A percentile compares a stretch with the other conserved stretches of the same genome.
Conservation (phyloP, 2,888 invertebrate species). For the Diaphora mendica region DNA sequence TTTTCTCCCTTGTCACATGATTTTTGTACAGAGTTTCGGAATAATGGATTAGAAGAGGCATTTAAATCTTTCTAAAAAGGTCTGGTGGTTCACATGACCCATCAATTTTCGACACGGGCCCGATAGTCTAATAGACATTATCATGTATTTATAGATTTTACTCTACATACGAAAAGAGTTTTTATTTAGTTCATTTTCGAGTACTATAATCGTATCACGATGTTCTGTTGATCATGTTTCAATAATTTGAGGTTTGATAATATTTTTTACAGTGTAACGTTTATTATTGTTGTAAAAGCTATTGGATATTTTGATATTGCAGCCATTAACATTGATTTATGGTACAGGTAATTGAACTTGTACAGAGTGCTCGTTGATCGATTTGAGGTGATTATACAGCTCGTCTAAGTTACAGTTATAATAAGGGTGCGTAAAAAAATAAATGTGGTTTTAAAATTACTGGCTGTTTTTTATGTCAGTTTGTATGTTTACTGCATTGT, state of each 20-base stretch:
- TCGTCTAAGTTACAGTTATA: constrained; percentile 17
- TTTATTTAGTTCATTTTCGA: background rate
- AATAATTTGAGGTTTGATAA: background rate
- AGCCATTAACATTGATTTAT: constrained; percentile 4
- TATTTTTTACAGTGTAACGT: background rate
- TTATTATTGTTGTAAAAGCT: constrained; percentile 7
- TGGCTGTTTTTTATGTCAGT: background rate
- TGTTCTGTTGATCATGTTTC: background rate
- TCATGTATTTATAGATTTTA: background rate
- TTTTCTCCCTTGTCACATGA: no score
- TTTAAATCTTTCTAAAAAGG: no score
- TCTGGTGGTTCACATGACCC: no score
- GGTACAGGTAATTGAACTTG: constrained; percentile 4
- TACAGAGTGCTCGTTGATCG: constrained; percentile 6
- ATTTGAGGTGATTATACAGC: constrained; percentile 18
- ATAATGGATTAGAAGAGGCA: no score
- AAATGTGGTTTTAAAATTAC: constrained; percentile 2
- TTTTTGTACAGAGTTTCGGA: no score
- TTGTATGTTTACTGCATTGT: background rate
- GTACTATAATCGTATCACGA: background rate
- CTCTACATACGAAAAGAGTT: background rate
- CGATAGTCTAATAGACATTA: no score
- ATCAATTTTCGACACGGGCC: no score
- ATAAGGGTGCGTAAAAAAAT: constrained; percentile 11
- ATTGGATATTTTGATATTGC: constrained; percentile 9